These are phyloP conservation scores for Pollimyrus isidori DNA, from an alignment of 2,113 vertebrate species.

Conservation along the genomic window DNA sequence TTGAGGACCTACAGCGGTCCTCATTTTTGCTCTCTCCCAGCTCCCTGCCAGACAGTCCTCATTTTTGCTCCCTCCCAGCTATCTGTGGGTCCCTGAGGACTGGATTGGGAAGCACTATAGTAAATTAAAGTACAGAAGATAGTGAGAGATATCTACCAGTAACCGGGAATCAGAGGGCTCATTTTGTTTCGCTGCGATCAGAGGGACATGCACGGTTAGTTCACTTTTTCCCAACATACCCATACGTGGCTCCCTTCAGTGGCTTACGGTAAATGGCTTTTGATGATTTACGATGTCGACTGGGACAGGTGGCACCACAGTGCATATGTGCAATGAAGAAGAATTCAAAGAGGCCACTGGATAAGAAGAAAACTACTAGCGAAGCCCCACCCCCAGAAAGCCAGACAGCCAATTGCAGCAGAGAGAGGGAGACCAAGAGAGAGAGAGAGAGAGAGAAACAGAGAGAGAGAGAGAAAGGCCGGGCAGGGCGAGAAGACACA, in stretches of 20 bases:
- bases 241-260: conserved; percentile 38
- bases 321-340: conserved; percentile 18
- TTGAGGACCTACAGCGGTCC: background rate
- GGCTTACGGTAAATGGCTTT: conserved; percentile 47
- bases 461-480: conserved; percentile 14
- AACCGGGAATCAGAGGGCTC: background rate
- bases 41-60: background rate
- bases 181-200: conserved; percentile 24
- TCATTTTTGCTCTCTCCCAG: background rate
- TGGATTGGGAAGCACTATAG: background rate
- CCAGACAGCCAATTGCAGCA: conserved; percentile 57
- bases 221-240: background rate
- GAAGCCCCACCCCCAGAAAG: conserved; percentile 44
- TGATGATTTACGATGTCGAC: conserved; percentile 30
- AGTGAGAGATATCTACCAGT: conserved; percentile 15
- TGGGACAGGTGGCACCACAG: conserved; percentile 33
- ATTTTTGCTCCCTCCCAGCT: background rate
- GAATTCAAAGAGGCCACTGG: conserved; percentile 41
- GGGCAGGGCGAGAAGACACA: conserved; percentile 34
- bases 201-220: conserved; percentile 51
- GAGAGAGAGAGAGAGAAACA: conserved; percentile 12
- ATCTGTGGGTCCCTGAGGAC: background rate
- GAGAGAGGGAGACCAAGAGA: conserved; percentile 31
- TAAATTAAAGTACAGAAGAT: background rate
- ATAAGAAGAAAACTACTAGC: conserved; percentile 43